Evolutionary conservation across 1,140 invertebrate species (phyloP).

Genomic region (Theocolax elegans): DNA sequence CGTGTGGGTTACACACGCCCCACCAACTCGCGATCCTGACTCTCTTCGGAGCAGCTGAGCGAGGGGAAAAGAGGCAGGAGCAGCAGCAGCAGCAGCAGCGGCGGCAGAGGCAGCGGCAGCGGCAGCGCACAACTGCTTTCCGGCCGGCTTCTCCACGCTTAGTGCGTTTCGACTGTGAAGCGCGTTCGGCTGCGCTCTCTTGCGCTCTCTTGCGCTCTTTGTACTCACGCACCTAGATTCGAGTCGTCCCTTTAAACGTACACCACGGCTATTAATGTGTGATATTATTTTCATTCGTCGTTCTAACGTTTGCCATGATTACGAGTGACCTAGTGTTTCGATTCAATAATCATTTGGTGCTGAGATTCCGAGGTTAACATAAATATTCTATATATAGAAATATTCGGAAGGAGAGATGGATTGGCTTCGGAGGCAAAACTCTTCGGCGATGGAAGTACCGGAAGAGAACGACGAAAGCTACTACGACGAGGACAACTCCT

Average conservation of each 20-base stretch:
- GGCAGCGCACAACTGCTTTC: conserved; percentile 41
- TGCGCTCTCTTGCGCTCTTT: too few species aligned
- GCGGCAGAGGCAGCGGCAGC: background rate
- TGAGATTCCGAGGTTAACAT: background rate
- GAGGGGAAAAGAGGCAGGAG: background rate
- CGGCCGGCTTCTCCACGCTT: conserved; percentile 52
- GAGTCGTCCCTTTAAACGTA: too few species aligned
- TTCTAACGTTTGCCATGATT: too few species aligned
- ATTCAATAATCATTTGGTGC: too few species aligned
- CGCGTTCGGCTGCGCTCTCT: too few species aligned
- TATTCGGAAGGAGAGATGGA: conserved; percentile 51
- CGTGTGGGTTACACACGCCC: too few species aligned
- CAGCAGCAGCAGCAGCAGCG: background rate
- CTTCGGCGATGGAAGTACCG: conserved; percentile 51
- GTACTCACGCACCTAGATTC: background rate
- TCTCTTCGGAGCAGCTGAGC: background rate
- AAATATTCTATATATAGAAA: background rate
- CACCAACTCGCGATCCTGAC: too few species aligned
- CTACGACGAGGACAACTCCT: conserved; percentile 57
- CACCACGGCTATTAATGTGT: too few species aligned
- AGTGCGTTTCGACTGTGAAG: background rate
- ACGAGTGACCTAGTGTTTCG: too few species aligned
- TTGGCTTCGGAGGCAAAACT: conserved; percentile 56
- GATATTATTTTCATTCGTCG: too few species aligned
- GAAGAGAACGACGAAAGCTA: conserved; percentile 59